A percentile compares a stretch with the other conserved stretches of the same genome.
These are phyloP conservation scores for Brachymystax lenok DNA, from an alignment of 2,797 vertebrate genomes.

Conservation along the genomic window DNA sequence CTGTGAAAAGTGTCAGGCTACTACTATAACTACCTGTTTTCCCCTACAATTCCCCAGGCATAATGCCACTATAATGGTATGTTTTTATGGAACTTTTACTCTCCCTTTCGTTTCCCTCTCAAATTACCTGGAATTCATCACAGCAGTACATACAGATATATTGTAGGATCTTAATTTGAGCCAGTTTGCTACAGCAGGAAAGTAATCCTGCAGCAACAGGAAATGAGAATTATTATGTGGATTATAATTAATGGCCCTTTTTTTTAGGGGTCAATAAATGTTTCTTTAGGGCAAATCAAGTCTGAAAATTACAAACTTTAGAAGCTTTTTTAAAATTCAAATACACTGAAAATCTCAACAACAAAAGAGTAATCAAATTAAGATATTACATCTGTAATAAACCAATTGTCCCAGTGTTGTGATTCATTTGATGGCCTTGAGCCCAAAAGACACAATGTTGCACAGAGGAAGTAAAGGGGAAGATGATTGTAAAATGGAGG, in stretches of 20 bases:
- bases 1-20: background rate
- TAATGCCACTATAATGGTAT: background rate
- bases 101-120: background rate
- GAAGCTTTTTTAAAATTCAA: too few relatives aligned
- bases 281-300: too few relatives aligned
- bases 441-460: background rate
- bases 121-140: background rate
- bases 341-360: too few relatives aligned
- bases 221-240: too few relatives aligned
- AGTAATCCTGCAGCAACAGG: too few relatives aligned
- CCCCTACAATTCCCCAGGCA: background rate
- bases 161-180: too few relatives aligned
- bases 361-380: too few relatives aligned
- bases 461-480: background rate
- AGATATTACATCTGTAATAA: background rate
- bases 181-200: too few relatives aligned
- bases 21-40: background rate
- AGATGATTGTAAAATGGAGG: background rate
- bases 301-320: too few relatives aligned
- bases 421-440: background rate
- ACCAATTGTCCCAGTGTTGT: background rate
- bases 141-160: background rate
- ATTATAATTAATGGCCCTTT: too few relatives aligned
- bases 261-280: too few relatives aligned
- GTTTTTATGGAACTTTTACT: background rate